Base-by-base conservation (phyloP, 2,113 vertebrate genomes). In the Puntigrus tetrazona region DNA sequence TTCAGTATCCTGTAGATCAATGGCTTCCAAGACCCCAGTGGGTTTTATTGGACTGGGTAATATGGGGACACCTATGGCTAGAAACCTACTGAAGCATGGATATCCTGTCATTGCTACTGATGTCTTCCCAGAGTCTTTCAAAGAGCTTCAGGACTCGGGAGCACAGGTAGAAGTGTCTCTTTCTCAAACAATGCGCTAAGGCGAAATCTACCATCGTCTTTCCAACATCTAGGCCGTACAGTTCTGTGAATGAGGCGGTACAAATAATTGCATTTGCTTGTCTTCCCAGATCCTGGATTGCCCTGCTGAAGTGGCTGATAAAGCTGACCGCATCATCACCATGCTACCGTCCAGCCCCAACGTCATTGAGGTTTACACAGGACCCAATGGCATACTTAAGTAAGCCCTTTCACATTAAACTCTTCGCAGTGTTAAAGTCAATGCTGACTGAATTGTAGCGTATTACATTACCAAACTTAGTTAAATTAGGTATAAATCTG, bases 31-130 rank as follows among this genome's bases (percentile, higher is more conserved):
- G 93, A 98, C 97, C 72, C 95, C 95, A 34, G 96, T 99, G 90
- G 98, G 98, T 89, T 99, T 99, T 87, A 78, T 99, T 92, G 98
- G 98, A 76, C 92, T 99, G 88, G 98, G 98, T 80, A 98, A 98
- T 88, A 98, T 99, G 98, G 97, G 98, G 84, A 97, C 96, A 91
- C 97, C 97, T 88, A 99, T 99, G 98, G 97, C 97, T 78, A 97
- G 96, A 94, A 99, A 99, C 88, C 93, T 99, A 89, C 86, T 98
- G 90, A 97, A 97, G 89, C 94, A 98, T 29, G 97, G 97, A 87
- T 98, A 98, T 89, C 98, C 97, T 5, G 92, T 98, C 83, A 92
- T 98, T 89, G 95, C 97, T 43, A 96, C 96, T 72, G 98, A 98
- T 90, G 94, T 98, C 25, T 99, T 98, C 90, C 98, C 97, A 74